Evolutionary conservation across 2,113 vertebrate species (phyloP).

Genomic region (Mionectes macconnelli): DNA sequence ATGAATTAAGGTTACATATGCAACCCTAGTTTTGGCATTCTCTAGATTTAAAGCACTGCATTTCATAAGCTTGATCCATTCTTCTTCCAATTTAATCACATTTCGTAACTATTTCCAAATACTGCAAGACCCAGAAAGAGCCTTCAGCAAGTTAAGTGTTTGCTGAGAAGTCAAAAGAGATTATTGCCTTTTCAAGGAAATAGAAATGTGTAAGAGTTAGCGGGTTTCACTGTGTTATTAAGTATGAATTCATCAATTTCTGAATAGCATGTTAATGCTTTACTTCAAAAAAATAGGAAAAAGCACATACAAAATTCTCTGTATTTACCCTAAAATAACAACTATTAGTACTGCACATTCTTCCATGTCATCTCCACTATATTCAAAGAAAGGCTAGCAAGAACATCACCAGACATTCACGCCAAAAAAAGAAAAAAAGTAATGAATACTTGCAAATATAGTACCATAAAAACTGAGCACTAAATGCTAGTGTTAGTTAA

Average conservation of each 20-base stretch:
- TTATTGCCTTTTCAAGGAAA: background rate
- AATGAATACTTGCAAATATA: conserved; percentile 1
- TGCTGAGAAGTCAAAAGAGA: conserved; percentile 1
- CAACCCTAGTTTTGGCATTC: conserved; percentile 14
- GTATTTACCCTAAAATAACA: conserved; percentile 15
- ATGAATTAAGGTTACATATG: background rate
- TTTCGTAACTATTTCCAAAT: background rate
- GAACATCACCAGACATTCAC: background rate
- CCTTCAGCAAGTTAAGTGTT: background rate
- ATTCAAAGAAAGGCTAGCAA: conserved; percentile 9
- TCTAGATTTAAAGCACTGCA: conserved; percentile 43
- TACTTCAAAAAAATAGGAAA: conserved; percentile 13
- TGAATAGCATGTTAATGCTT: background rate
- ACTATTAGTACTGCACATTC: conserved; percentile 6
- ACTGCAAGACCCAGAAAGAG: background rate
- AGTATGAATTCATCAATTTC: conserved; percentile 16
- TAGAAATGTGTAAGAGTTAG: background rate
- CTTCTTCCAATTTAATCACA: background rate
- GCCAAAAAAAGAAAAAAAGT: background rate
- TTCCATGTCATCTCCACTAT: background rate
- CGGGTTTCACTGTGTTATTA: background rate
- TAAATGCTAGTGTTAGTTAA: background rate
- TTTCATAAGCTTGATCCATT: background rate
- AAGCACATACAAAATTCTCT: conserved; percentile 6
- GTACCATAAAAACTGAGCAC: conserved; percentile 5